A percentile compares a stretch with the other conserved stretches of the same genome.
phyloP scores from a whole-genome alignment of 2,888 invertebrate genomes.

The Nezara viridula region DNA sequence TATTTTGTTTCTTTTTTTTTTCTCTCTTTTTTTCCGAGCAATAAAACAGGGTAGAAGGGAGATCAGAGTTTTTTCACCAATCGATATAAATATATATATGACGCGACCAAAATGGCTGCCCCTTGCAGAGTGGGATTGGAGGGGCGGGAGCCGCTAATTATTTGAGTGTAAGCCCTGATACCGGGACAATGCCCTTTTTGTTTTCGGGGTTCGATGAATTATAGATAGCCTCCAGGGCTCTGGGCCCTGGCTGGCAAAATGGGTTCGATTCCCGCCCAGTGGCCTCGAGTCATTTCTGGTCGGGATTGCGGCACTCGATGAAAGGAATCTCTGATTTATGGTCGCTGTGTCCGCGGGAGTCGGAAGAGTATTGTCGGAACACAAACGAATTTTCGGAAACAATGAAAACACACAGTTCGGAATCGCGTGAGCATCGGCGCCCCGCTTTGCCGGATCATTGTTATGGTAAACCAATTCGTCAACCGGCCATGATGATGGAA shows the following conservation, averaged over 20 bases:
- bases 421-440: background rate
- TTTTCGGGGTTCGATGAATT: conserved; percentile 34
- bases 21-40: background rate
- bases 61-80: conserved; percentile 45
- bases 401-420: conserved; percentile 31
- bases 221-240: background rate
- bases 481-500: background rate
- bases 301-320: background rate
- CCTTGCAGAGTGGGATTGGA: background rate
- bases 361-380: conserved; percentile 31
- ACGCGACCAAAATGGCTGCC: conserved; percentile 41
- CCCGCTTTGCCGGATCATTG: background rate
- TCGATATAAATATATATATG: conserved; percentile 49
- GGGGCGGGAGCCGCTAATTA: conserved; percentile 50
- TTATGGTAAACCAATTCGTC: conserved; percentile 31
- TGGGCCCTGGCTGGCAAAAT: background rate
- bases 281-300: background rate
- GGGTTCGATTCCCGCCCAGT: background rate
- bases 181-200: conserved; percentile 28
- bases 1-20: conserved; percentile 25
- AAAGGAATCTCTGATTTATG: conserved; percentile 4
- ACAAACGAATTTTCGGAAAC: conserved; percentile 40
- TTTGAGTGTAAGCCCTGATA: conserved; percentile 58
- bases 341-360: background rate
- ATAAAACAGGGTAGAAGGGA: conserved; percentile 37